phyloP scores from a whole-genome alignment of 2,113 vertebrate species.

The Anarhynchus alexandrinus region DNA sequence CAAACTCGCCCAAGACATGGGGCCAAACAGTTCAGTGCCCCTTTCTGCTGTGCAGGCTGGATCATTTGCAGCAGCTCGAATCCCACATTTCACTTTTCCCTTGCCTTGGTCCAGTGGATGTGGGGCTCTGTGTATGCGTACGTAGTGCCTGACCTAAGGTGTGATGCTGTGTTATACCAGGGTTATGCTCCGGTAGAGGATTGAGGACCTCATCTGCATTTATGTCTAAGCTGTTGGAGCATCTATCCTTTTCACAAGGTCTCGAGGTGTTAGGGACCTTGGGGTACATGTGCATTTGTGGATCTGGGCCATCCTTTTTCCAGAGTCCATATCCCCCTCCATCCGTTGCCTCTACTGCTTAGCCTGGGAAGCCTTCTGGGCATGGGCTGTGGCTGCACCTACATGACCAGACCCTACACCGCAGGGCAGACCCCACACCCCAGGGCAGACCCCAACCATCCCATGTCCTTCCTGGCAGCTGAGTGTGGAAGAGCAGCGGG shows the following conservation, averaged over 20 bases:
- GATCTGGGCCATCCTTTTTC: neutral
- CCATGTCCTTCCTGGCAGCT: neutral
- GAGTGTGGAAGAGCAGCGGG: neutral
- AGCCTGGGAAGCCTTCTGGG: neutral
- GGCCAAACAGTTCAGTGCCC: too few relatives aligned
- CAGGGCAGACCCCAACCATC: neutral
- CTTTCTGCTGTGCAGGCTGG: neutral
- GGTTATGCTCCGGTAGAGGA: neutral
- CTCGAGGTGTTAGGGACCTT: neutral
- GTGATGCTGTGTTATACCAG: neutral
- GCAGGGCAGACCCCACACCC: neutral
- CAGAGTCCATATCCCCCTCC: rapidly evolving
- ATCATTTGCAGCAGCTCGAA: neutral
- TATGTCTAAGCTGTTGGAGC: neutral
- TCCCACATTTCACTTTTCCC: too few relatives aligned
- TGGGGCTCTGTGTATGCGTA: neutral
- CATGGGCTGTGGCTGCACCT: neutral
- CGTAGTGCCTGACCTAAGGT: rapidly evolving
- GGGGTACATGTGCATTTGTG: rapidly evolving
- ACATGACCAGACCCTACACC: neutral
- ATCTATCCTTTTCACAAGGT: rapidly evolving
- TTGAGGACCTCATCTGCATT: neutral
- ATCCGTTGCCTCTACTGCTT: neutral
- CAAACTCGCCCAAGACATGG: rapidly evolving
- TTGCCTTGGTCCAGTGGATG: rapidly evolving